Evolutionary conservation across 2,888 invertebrate genomes (phyloP).

Genomic region (Phengaris arion): DNA sequence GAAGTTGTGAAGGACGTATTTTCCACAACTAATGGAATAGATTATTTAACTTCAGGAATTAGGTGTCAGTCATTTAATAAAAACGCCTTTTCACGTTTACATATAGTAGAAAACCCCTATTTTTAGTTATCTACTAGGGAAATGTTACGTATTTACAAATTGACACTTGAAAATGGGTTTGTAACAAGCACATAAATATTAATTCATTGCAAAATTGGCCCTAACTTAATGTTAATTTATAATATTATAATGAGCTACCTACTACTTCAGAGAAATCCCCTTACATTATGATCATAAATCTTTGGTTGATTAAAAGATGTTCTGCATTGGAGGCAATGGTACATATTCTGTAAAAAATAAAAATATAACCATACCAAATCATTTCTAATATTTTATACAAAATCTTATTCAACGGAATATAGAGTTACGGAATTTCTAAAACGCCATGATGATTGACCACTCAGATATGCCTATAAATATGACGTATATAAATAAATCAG

Average conservation of each 20-base stretch:
- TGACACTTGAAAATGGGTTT: neutral
- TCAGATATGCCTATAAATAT: neutral
- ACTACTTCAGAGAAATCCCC: neutral
- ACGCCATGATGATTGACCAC: too few species aligned
- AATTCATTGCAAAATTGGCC: neutral
- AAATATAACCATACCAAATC: too few species aligned
- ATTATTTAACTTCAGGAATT: conserved; percentile 10
- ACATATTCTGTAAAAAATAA: too few species aligned
- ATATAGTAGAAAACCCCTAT: neutral
- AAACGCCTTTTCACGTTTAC: neutral
- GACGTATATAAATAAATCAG: neutral
- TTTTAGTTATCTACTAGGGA: neutral
- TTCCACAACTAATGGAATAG: neutral
- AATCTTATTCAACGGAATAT: too few species aligned
- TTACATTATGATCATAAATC: neutral
- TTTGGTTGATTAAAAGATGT: neutral
- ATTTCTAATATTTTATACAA: too few species aligned
- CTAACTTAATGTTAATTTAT: neutral
- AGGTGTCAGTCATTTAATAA: conserved; percentile 2
- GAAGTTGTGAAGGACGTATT: neutral
- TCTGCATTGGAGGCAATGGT: too few species aligned
- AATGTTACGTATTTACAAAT: neutral
- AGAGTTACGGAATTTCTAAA: too few species aligned
- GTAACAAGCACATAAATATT: conserved; percentile 8
- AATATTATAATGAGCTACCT: neutral